Base-by-base conservation (phyloP, 1,140 invertebrate species). In the Danaus melanippus region DNA sequence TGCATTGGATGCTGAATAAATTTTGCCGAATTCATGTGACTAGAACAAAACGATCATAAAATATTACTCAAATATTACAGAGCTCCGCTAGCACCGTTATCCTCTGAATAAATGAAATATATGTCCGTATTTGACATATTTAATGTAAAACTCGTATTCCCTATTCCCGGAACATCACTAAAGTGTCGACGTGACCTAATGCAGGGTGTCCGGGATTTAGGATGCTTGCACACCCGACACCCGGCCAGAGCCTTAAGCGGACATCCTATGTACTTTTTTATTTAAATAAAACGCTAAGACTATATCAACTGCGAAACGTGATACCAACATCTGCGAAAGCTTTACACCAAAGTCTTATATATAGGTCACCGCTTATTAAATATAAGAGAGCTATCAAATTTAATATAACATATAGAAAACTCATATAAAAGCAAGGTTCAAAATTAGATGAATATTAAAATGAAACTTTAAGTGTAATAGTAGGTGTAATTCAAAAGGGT, bases 91-190 rank as follows among this genome's bases (percentile, higher is more conserved):
- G 21, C 21, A 32, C 21, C 21, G 21, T 32, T 15, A 39, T 46
- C 17, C n/a, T 12, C 48, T 58, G 50, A 52, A 53, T 58, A 53
- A 57, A 58, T 53, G 50, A 58, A 52, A 10, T 58, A 10, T 12
- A 49, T 49, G 46, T 49, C 46, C 39, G 49, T 55, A 49, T 55
- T 58, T 44, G 32, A 53, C 56, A 53, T 47, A 53, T 44, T 49
- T 50, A 58, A 41, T 42, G 46, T 46, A 54, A 32, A 32, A 32
- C 21, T 41, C 53, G 46, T 53, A 58, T 58, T 45, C 44, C 42
- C 41, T 58, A 49, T 58, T 58, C 56, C 56, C 56, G 11, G 46
- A 51, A 53, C 56, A 49, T 53, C 50, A 48, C 39, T 58, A 58
- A 58, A 44, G 56, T 58, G 50, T 42, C 50, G 50, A 58, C 56